A percentile compares a stretch with the other conserved stretches of the same genome.
These are phyloP conservation scores for Lonchura striata DNA, from an alignment of 2,113 vertebrate species.

Conservation along the genomic window DNA sequence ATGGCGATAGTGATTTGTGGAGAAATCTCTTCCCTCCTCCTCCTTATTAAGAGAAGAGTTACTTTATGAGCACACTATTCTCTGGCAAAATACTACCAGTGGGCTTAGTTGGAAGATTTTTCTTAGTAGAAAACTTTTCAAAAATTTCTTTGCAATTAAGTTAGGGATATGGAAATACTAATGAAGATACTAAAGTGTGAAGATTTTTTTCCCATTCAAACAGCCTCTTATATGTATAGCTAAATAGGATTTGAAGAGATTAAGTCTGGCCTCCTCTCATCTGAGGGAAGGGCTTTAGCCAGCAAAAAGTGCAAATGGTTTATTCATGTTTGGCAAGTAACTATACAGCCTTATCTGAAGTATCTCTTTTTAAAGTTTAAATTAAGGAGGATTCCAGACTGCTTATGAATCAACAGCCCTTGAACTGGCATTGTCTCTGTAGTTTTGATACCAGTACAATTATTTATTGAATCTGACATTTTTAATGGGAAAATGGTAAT, in stretches of 20 bases:
- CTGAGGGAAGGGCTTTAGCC: background rate
- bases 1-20: background rate
- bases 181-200: background rate
- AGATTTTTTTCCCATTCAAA: background rate
- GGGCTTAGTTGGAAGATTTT: background rate
- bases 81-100: background rate
- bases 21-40: background rate
- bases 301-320: background rate
- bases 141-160: background rate
- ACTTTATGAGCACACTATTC: background rate
- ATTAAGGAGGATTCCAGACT: background rate
- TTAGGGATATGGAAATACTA: background rate
- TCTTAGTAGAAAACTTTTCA: background rate
- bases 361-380: background rate
- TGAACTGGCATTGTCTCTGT: background rate
- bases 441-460: background rate
- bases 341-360: background rate
- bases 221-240: background rate
- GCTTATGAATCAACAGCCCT: background rate
- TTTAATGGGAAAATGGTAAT: background rate
- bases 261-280: background rate
- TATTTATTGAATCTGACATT: background rate
- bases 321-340: background rate
- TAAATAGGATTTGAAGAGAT: background rate
- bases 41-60: background rate